Base-by-base conservation (phyloP, 2,888 invertebrate species). In the Sisyra nigra region DNA sequence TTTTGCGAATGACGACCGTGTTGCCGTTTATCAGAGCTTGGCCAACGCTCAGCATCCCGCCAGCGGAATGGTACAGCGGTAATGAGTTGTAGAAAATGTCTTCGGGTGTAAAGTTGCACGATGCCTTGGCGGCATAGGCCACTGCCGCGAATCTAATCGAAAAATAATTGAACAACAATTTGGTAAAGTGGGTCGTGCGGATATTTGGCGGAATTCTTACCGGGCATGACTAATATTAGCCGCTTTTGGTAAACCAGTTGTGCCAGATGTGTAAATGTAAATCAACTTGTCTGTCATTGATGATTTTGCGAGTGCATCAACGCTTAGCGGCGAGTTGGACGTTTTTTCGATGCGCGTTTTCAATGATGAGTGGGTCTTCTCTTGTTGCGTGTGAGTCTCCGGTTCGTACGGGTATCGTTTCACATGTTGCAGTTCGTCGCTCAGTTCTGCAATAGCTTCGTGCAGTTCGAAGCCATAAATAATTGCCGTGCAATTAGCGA, bases 221-320 rank as follows among this genome's bases (percentile, higher is more conserved):
- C 80, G 76, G 39, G 83, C 75, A 61, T 96, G 83, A 29, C 82
- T 88, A 53, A 97, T 81, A 42, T 93, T 83, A 18, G 96, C 97
- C 29, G 96, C 94, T 57, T 96, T 97, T 0, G 96, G 96, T 66
- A 94, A 68, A 8, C 97, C 97, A 1, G 97, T 98, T 4, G 94
- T 94, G 3, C 94, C 93, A 4, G 89, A 89, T 0, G 97, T 98
- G 61, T 86, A 94, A 53, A 94, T 87, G 58, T 88, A 92, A 38
- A 91, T 69, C 44, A 93, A 65, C 43, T 76, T 77, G 56, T 85
- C 84, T 50, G 67, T 71, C 4, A 67, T 59, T 13, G 40, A 46
- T 6, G 52, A 46, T 33, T 40, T 41, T 44, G 55, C 56, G 5
- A 60, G 51, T 3, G 53, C 49, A 0, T 59, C 54, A 24, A 7